These are phyloP conservation scores for Myotis vivesi DNA, from an alignment of 2,797 vertebrate genomes.

Conservation along the genomic window DNA sequence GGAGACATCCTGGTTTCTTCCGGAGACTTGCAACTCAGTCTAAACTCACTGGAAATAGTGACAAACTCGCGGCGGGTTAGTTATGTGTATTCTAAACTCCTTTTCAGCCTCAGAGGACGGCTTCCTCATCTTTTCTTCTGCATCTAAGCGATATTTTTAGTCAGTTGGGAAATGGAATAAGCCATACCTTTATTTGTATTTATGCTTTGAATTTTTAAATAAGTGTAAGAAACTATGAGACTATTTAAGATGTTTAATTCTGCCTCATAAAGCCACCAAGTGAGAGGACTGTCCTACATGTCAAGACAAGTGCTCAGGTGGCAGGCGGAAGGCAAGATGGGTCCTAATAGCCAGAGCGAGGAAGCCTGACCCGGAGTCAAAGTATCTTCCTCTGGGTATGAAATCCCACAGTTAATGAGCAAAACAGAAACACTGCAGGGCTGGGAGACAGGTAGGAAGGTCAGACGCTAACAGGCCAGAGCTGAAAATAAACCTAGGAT, in stretches of 20 bases:
- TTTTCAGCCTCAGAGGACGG: not conserved
- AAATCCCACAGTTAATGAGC: constrained; percentile 29
- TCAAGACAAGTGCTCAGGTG: not conserved
- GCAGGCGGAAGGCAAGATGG: not conserved
- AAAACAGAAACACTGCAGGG: not conserved
- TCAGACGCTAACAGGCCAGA: constrained; percentile 28
- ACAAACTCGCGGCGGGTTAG: not conserved
- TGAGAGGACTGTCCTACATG: not conserved
- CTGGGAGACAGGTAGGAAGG: constrained; percentile 22
- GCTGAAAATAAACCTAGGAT: constrained; percentile 62
- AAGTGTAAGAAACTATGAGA: constrained; percentile 24
- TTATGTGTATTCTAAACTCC: not conserved
- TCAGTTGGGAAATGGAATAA: constrained; percentile 1
- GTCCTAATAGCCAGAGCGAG: not conserved
- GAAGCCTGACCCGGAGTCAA: not conserved
- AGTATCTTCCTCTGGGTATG: not conserved
- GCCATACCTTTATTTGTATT: constrained; percentile 16
- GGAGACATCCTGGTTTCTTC: not conserved
- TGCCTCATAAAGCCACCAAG: not conserved
- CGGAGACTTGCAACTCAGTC: constrained; percentile 5
- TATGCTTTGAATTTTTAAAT: constrained; percentile 39
- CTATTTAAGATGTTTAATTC: constrained; percentile 36
- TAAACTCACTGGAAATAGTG: constrained; percentile 8
- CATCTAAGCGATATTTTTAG: not conserved
- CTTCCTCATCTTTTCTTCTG: not conserved